These are phyloP conservation scores for Fopius arisanus DNA, from an alignment of 1,140 invertebrate genomes.

Conservation along the genomic window DNA sequence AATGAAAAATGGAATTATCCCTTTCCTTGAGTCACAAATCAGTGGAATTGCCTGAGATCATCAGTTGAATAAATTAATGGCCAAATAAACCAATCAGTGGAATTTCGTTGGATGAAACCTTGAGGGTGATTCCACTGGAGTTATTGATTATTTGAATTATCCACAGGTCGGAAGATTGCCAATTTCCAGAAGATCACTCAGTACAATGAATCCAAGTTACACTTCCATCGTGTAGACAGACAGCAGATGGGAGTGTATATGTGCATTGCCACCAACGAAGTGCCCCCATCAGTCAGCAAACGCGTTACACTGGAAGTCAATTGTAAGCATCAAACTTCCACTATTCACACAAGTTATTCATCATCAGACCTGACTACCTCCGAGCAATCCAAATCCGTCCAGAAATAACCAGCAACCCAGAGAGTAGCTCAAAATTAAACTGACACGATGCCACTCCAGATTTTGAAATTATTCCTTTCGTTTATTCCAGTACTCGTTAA, in stretches of 20 bases:
- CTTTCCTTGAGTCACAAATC: too few relatives aligned
- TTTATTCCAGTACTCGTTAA: too few relatives aligned
- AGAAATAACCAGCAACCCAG: too few relatives aligned
- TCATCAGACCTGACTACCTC: neutral
- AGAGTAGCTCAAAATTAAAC: too few relatives aligned
- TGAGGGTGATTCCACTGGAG: too few relatives aligned
- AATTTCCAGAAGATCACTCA: conserved; percentile 61
- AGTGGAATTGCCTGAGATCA: too few relatives aligned
- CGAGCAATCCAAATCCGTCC: neutral
- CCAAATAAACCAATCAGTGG: too few relatives aligned
- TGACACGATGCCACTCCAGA: too few relatives aligned
- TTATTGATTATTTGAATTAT: conserved; percentile 23
- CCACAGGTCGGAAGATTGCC: conserved; percentile 40
- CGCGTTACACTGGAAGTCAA: conserved; percentile 85
- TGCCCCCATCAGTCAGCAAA: conserved; percentile 88
- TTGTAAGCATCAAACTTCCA: conserved; percentile 73
- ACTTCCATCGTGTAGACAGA: conserved; percentile 79
- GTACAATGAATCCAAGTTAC: conserved; percentile 77
- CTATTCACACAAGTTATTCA: neutral
- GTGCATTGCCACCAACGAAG: conserved; percentile 89
- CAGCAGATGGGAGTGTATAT: conserved; percentile 88
- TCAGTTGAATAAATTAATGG: too few relatives aligned
- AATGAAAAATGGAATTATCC: too few relatives aligned
- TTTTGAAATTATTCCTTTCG: too few relatives aligned
- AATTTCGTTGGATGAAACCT: too few relatives aligned